phyloP scores from a whole-genome alignment of 2,113 vertebrate genomes.

The Eulemur macaco region DNA sequence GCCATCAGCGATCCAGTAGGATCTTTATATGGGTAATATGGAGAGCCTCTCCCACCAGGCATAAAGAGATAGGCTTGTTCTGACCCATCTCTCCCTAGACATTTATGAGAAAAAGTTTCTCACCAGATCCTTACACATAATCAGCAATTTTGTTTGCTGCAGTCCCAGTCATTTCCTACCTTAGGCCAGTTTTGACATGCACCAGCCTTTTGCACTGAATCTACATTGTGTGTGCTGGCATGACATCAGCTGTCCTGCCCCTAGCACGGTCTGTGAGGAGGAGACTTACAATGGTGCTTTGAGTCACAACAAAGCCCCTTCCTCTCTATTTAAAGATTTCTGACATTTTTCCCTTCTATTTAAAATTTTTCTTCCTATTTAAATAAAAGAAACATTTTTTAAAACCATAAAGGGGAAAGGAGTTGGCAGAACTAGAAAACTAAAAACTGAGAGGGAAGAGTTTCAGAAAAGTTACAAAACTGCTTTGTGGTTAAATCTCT shows the following conservation, averaged over 20 bases:
- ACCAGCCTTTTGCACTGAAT: neutral
- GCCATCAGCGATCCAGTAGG: neutral
- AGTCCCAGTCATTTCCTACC: constrained; percentile 67
- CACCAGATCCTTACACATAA: constrained; percentile 50
- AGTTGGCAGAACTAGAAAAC: constrained; percentile 24
- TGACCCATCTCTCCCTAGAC: constrained; percentile 57
- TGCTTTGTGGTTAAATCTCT: constrained; percentile 54
- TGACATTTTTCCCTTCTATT: constrained; percentile 56
- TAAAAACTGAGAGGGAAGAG: constrained; percentile 40
- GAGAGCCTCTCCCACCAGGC: neutral
- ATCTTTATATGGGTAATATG: neutral
- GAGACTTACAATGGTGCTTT: constrained; percentile 67
- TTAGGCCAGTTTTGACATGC: constrained; percentile 37
- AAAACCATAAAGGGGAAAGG: constrained; percentile 54
- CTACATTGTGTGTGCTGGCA: neutral
- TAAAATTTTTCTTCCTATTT: constrained; percentile 70
- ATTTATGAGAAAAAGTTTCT: constrained; percentile 61
- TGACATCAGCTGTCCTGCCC: constrained; percentile 44
- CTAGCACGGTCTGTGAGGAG: constrained; percentile 37
- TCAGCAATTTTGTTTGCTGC: constrained; percentile 69
- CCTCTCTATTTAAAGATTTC: constrained; percentile 48
- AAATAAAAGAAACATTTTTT: neutral
- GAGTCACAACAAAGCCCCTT: constrained; percentile 62
- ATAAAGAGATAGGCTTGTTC: constrained; percentile 63
- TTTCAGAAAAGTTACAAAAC: constrained; percentile 55